Conservation (phyloP, 2,113 vertebrate genomes). For the Spea bombifrons region DNA sequence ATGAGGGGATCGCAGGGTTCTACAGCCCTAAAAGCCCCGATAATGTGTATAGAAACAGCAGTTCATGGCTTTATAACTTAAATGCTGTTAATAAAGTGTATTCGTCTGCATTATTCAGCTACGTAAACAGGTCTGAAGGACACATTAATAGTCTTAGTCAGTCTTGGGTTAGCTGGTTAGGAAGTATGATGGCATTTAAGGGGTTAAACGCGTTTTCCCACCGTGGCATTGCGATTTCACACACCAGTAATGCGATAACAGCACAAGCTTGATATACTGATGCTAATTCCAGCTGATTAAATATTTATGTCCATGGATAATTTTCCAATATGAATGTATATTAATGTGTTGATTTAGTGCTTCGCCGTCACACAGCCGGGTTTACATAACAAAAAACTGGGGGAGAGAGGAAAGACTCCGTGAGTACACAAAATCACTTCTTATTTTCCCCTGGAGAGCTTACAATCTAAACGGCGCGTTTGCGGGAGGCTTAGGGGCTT, state of each 20-base stretch:
- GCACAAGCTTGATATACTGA: not conserved
- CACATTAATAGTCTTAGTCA: too few relatives aligned
- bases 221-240: not conserved
- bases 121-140: too few relatives aligned
- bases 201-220: not conserved
- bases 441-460: not conserved
- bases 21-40: too few relatives aligned
- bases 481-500: too few relatives aligned
- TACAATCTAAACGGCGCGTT: not conserved
- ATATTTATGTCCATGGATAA: slow-evolving; percentile 32
- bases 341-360: slow-evolving; percentile 24
- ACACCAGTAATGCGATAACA: slow-evolving; percentile 5
- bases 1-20: too few relatives aligned
- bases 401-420: not conserved
- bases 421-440: not conserved
- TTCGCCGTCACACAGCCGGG: not conserved
- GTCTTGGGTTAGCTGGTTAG: too few relatives aligned
- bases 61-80: too few relatives aligned
- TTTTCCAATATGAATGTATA: slow-evolving; percentile 30
- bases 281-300: slow-evolving; percentile 2
- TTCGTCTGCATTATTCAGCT: too few relatives aligned
- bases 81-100: too few relatives aligned
- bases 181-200: not conserved
- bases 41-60: too few relatives aligned
- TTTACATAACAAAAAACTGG: slow-evolving; percentile 6